phyloP scores from a whole-genome alignment of 2,797 vertebrate species.

The Takifugu rubripes region DNA sequence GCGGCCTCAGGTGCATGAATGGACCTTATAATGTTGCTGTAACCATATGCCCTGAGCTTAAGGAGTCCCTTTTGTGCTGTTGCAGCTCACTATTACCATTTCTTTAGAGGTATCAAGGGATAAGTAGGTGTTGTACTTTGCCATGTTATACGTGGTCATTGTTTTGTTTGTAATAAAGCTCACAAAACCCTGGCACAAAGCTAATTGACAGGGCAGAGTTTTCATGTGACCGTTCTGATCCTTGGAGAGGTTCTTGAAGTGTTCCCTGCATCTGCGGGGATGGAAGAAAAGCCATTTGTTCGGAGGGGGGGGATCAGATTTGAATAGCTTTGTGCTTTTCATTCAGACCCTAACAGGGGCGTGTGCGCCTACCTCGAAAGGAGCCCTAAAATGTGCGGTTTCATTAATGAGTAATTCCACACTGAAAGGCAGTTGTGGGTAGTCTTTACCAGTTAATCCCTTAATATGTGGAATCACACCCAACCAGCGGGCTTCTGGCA shows the following conservation, averaged over 20 bases:
- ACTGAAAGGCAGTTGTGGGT: constrained; percentile 76
- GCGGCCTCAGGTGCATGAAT: constrained; percentile 62
- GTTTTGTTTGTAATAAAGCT: constrained; percentile 73
- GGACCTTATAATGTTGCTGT: constrained; percentile 36
- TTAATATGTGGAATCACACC: constrained; percentile 68
- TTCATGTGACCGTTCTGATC: constrained; percentile 60
- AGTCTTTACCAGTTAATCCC: constrained; percentile 78
- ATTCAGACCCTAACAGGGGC: constrained; percentile 67
- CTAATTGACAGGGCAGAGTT: constrained; percentile 67
- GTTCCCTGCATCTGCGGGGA: constrained; percentile 61
- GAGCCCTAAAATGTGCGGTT: constrained; percentile 64
- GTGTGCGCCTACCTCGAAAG: constrained; percentile 51
- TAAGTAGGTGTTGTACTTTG: constrained; percentile 57
- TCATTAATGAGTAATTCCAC: constrained; percentile 73
- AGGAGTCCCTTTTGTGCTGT: constrained; percentile 54
- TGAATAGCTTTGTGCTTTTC: constrained; percentile 68
- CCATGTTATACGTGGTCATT: constrained; percentile 68
- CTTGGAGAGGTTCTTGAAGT: constrained; percentile 73
- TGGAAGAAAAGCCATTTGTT: constrained; percentile 75
- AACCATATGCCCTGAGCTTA: constrained; percentile 49
- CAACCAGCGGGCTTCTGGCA: constrained; percentile 62
- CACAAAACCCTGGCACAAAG: constrained; percentile 65
- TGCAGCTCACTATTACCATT: constrained; percentile 66
- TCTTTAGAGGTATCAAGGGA: constrained; percentile 66
- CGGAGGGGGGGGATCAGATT: constrained; percentile 58